phyloP scores from a whole-genome alignment of 2,888 invertebrate genomes.

The Drosophila buzzatii region DNA sequence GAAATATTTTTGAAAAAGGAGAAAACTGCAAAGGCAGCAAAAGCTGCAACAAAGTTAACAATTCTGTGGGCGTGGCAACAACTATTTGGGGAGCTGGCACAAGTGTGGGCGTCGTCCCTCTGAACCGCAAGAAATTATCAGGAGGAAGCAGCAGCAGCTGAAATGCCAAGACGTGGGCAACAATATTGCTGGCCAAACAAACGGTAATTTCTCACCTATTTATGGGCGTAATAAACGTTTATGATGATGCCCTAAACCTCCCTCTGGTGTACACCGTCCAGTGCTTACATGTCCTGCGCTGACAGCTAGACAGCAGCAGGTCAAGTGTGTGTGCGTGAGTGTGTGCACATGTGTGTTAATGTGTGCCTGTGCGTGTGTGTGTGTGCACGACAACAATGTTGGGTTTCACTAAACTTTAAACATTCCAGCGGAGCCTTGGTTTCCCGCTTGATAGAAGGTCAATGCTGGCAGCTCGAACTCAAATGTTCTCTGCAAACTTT shows the following conservation, averaged over 20 bases:
- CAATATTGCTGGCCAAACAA: slow-evolving; percentile 77
- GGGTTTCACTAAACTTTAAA: slow-evolving; percentile 52
- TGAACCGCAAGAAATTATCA: slow-evolving; percentile 66
- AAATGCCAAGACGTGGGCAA: slow-evolving; percentile 61
- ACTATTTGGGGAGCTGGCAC: slow-evolving; percentile 50
- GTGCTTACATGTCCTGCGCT: slow-evolving; percentile 19
- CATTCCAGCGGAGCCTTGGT: slow-evolving; percentile 28
- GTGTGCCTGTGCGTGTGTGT: slow-evolving; percentile 1
- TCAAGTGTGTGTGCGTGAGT: neutral
- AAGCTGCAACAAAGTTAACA: slow-evolving; percentile 50
- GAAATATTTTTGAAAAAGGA: slow-evolving; percentile 47
- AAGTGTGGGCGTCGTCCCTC: slow-evolving; percentile 44
- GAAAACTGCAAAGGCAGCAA: slow-evolving; percentile 29
- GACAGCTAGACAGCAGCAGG: slow-evolving; percentile 32
- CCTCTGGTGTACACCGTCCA: neutral
- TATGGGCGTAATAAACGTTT: slow-evolving; percentile 80
- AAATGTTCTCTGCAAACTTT: slow-evolving; percentile 25
- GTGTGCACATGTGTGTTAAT: neutral
- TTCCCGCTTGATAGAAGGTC: slow-evolving; percentile 33
- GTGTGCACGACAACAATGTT: slow-evolving; percentile 59
- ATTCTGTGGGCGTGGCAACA: slow-evolving; percentile 43
- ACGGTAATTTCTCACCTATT: slow-evolving; percentile 79
- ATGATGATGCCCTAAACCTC: slow-evolving; percentile 66
- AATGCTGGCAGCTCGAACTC: slow-evolving; percentile 14
- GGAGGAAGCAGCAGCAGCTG: slow-evolving; percentile 32